Base-by-base conservation (phyloP, 2,113 vertebrate species). In the Sciurus niger region DNA sequence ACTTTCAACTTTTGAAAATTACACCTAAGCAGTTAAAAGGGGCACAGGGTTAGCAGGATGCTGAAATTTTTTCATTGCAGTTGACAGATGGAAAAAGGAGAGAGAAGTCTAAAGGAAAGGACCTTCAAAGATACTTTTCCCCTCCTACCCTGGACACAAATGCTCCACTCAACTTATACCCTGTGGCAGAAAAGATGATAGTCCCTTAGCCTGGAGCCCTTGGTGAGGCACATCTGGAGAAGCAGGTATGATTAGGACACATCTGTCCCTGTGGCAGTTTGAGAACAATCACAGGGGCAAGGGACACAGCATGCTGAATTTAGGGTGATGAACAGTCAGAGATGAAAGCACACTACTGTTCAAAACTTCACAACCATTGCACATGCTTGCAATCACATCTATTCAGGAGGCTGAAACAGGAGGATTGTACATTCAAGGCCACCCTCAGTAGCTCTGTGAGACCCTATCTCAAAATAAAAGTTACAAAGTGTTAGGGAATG, bases 1-100 rank as follows among this genome's bases (percentile, higher is more conserved):
- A 30, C 68, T 90, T 86, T 87, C 72, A 67, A 53, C 7, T 70
- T 84, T 70, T 87, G 30, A 83, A 95, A 93, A 82, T 46, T 63
- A 55, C n/a, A 72, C 68, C 32, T 83, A 51, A 55, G 70, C 25
- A 30, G 1, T 67, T 67, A 79, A 53, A 83, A 53, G 46, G 40
- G 22, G 43, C 4, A 24, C 1, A 13, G 53, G 32, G 28, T n/a
- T 53, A 22, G 28, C 40, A 65, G 46, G 37, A 58, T 79, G 65
- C 72, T 78, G 34, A 67, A 84, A 74, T 73, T 46, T 65, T 40
- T 40, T 40, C 72, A 40, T 14, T 63, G 4, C 76, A 20, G 48
- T 63, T 63, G 48, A 77, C 82, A 43, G 28, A 32, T 34, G 10
- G 40, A 67, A 65, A 74, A 48, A 48, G 51, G 12, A 72, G 53